Base-by-base conservation (phyloP, 1,140 invertebrate genomes). In the Triops cancriformis region DNA sequence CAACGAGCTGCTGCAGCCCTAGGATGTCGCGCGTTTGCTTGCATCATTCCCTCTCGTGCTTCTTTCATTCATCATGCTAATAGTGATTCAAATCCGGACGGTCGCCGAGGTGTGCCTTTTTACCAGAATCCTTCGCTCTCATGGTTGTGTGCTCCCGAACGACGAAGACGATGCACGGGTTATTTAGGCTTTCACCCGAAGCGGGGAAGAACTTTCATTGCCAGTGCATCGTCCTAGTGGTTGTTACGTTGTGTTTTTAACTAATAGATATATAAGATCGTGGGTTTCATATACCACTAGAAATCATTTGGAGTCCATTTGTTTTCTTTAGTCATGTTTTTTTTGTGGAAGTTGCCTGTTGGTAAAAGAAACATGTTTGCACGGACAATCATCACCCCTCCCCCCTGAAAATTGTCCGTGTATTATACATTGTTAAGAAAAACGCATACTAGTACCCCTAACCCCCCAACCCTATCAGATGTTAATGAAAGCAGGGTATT, bases 21-120 rank as follows among this genome's bases (percentile, higher is more conserved):
- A n/a, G 41, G 41, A 42, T 3, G 42, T 74, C 23, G 73, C 10
- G n/a, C 75, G 75, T 64, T 14, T 64, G 14, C 31, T 37, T 74
- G 31, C 73, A 42, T 27, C 75, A 76, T 76, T 51, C 75, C 51
- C 51, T 18, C n/a, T 11, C 23, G 26, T 51, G 45, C 26, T 75
- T 26, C 28, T 75, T 43, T n/a, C 74, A 75, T 64, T 64, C 51
- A 64, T 64, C 1, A 45, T 45, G 51, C 14, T 64, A 64, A 14
- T 64, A n/a, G 10, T 64, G 11, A 64, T 18, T 18, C 51, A 6
- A 64, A n/a, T 23, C 51, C 51, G 51, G 23, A 23, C 51, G 51
- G 51, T 64, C 51, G 51, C 51, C 51, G 51, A 10, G 51, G 51
- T 64, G 51, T 64, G 51, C 51, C 51, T 64, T 64, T 23, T 64